Evolutionary conservation across 1,140 invertebrate genomes (phyloP).

Genomic region (Drosophila nebulosa): DNA sequence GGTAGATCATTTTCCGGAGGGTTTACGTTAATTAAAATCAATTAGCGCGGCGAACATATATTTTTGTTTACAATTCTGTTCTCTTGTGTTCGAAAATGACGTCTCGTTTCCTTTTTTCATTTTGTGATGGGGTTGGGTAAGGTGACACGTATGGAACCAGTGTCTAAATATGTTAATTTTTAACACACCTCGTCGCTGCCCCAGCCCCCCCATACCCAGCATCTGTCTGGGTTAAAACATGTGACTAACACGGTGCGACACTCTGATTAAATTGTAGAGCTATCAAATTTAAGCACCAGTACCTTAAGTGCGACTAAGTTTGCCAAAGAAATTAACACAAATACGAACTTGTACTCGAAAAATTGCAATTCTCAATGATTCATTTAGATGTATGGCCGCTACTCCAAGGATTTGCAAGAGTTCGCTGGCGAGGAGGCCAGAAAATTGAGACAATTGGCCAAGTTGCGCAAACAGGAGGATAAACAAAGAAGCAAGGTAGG

Average conservation of each 20-base stretch:
- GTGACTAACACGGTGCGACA: constrained; percentile 16
- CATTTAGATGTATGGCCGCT: constrained; percentile 96
- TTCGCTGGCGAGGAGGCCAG: constrained; percentile 95
- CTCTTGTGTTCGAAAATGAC: too few relatives aligned
- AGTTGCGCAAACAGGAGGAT: constrained; percentile 89
- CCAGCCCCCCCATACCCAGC: too few relatives aligned
- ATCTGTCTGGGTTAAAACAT: constrained; percentile 8
- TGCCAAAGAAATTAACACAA: neutral
- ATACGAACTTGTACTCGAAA: neutral
- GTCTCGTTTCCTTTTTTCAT: too few relatives aligned
- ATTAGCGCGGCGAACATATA: constrained; percentile 29
- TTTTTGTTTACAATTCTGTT: constrained; percentile 20
- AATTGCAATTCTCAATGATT: constrained; percentile 29
- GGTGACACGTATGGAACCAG: constrained; percentile 23
- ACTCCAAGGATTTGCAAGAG: constrained; percentile 95
- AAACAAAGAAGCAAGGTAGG: constrained; percentile 84
- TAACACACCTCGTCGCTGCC: constrained; percentile 5
- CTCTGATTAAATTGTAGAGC: neutral
- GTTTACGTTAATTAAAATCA: constrained; percentile 29
- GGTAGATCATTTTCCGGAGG: constrained; percentile 20
- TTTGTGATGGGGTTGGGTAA: neutral
- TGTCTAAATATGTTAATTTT: constrained; percentile 41
- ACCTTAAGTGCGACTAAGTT: neutral
- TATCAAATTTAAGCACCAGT: neutral
- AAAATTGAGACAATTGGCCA: constrained; percentile 87